phyloP scores from a whole-genome alignment of 2,888 invertebrate species.

The Oxystoma pomonae region DNA sequence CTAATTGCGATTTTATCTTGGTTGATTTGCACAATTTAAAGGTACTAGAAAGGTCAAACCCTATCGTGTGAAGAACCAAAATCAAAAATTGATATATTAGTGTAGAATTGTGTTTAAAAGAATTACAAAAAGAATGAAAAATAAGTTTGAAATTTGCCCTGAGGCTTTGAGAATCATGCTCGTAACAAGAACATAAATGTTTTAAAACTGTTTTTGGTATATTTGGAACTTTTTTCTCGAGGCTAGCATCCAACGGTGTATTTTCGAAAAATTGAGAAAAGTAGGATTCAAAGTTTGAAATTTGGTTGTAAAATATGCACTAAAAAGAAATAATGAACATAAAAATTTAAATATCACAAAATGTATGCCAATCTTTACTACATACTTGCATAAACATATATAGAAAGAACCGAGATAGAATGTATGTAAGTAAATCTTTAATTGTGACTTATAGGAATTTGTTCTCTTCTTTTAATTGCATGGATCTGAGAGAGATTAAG shows the following conservation, averaged over 20 bases:
- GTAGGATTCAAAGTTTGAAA: conserved; percentile 26
- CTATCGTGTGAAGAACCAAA: conserved; percentile 33
- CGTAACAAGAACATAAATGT: conserved; percentile 20
- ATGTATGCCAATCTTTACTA: no score
- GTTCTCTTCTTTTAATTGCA: no score
- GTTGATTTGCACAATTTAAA: conserved; percentile 26
- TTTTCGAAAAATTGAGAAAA: conserved; percentile 29
- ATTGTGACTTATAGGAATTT: no score
- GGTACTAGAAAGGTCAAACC: conserved; percentile 33
- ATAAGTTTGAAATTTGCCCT: conserved; percentile 32
- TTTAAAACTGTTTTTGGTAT: conserved; percentile 31
- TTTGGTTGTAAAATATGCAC: conserved; percentile 34
- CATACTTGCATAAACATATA: no score
- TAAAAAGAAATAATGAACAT: conserved; percentile 26
- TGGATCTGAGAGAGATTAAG: no score
- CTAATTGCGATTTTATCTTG: conserved; percentile 19
- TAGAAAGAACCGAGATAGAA: no score
- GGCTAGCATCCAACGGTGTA: background rate
- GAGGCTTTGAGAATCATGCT: conserved; percentile 9
- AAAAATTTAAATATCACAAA: background rate
- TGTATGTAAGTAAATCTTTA: no score
- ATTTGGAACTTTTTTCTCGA: conserved; percentile 2
- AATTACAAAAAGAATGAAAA: conserved; percentile 33
- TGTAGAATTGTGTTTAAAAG: conserved; percentile 28
- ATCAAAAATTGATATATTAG: conserved; percentile 35